Conservation (phyloP, 2,797 vertebrate species). For the Microctenopoma stevenorrisi region DNA sequence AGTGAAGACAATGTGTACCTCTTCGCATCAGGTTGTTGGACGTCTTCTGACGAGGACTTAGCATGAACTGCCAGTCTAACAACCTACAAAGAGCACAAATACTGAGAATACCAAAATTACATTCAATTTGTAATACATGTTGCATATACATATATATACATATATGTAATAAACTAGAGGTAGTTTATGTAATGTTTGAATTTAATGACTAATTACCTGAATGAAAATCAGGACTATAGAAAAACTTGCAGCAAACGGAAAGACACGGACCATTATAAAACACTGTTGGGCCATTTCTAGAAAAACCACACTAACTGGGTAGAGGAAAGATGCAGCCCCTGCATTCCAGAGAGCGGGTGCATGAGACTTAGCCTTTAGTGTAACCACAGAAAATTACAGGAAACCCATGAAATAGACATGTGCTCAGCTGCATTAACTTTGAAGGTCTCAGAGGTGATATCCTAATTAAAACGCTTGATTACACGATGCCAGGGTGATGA, state of each 20-base stretch:
- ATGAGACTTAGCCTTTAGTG: not conserved
- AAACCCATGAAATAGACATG: not conserved
- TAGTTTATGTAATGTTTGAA: not conserved
- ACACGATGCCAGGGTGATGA: no score
- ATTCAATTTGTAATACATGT: slow-evolving; percentile 28
- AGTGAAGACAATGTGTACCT: slow-evolving; percentile 38
- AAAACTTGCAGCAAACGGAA: not conserved
- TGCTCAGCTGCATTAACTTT: not conserved
- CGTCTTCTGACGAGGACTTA: slow-evolving; percentile 61
- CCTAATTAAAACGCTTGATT: not conserved
- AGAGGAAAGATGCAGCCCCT: not conserved
- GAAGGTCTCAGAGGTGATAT: not conserved
- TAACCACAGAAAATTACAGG: not conserved
- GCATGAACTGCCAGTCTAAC: slow-evolving; percentile 61
- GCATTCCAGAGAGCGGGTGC: not conserved
- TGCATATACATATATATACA: no score
- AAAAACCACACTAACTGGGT: not conserved
- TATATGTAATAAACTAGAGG: not conserved
- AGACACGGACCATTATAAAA: slow-evolving; percentile 8
- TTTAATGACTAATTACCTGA: slow-evolving; percentile 10
- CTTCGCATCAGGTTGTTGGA: slow-evolving; percentile 11
- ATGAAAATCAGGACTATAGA: not conserved
- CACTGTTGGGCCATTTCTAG: not conserved
- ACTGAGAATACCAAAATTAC: slow-evolving; percentile 69
- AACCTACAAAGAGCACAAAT: slow-evolving; percentile 80